Conservation (phyloP, 2,888 invertebrate species). For the Synanthedon myopaeformis region DNA sequence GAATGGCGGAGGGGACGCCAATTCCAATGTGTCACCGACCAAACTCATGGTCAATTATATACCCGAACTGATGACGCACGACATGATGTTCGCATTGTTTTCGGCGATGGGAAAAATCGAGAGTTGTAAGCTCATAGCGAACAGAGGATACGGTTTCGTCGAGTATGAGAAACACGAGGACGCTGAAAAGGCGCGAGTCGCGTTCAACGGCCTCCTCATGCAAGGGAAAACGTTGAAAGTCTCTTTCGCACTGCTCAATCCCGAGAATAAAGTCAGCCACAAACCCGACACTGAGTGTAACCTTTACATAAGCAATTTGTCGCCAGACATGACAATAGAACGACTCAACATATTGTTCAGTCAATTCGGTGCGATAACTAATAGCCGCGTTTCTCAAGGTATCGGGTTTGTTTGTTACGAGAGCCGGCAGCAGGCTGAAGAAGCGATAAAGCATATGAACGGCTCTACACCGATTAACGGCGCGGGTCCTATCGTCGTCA, state of each 20-base stretch:
- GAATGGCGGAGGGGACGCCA: constrained; percentile 70
- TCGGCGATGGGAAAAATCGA: constrained; percentile 68
- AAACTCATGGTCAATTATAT: constrained; percentile 71
- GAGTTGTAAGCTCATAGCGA: constrained; percentile 64
- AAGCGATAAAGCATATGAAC: constrained; percentile 58
- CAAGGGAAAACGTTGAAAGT: constrained; percentile 67
- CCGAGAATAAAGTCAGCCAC: constrained; percentile 63
- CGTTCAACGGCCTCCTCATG: constrained; percentile 66
- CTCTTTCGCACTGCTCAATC: constrained; percentile 65
- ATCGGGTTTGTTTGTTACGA: constrained; percentile 67
- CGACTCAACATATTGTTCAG: constrained; percentile 55
- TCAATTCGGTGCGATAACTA: constrained; percentile 58
- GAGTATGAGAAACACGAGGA: constrained; percentile 67
- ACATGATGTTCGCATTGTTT: constrained; percentile 68
- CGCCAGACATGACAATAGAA: constrained; percentile 65
- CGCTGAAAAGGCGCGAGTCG: constrained; percentile 65
- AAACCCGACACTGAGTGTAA: constrained; percentile 65
- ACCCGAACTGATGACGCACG: constrained; percentile 66
- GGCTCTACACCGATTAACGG: constrained; percentile 56
- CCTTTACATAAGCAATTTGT: constrained; percentile 65
- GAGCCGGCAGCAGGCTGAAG: constrained; percentile 55
- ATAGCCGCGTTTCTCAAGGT: constrained; percentile 64
- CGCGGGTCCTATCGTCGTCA: constrained; percentile 57
- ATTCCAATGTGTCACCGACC: constrained; percentile 67
- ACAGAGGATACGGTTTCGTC: constrained; percentile 65